Base-by-base conservation (phyloP, 2,113 vertebrate species). In the Gobio gobio region DNA sequence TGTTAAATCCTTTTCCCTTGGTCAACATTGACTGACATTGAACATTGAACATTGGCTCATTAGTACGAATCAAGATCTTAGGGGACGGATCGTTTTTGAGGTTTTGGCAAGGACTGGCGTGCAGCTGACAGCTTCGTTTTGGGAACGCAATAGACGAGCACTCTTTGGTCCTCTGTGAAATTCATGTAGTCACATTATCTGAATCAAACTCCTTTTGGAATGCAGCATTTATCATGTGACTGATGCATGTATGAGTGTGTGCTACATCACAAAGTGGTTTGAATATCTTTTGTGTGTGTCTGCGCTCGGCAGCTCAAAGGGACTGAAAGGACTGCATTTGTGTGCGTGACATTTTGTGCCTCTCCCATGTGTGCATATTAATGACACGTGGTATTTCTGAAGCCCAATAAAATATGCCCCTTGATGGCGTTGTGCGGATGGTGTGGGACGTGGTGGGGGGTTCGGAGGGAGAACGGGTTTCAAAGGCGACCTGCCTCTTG, bases 321-420 rank as follows among this genome's bases (percentile, higher is more conserved):
- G 82, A 83, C 81, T 82, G 85, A 89, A 87, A 84, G 84, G 86
- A 88, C 89, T 88, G 83, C 80, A 86, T 88, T 73, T 87, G 87
- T 89, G 88, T 89, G 89, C 72, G 54, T 91, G 90, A 90, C 90
- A 91, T 91, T 91, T 91, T 33, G 70, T 83, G 74, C 81, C n/a
- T 82, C 78, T 89, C 88, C 89, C 88, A 85, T 83, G 85, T 88
- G 87, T 90, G 89, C 89, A 90, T 90, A 89, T 91, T 91, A 90
- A 91, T 89, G 89, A 88, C 78, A 78, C 72, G 78, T 91, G 89
- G 84, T 90, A 89, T 90, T 89, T 91, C 86, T 89, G 87, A 90
- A 89, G 85, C 87, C 87, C 77, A 87, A 91, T 90, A 82, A 87
- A 89, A 87, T 90, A 91, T 91, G 88, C 88, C 85, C 86, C 89